phyloP scores from a whole-genome alignment of 2,113 vertebrate species.

The Strix uralensis region DNA sequence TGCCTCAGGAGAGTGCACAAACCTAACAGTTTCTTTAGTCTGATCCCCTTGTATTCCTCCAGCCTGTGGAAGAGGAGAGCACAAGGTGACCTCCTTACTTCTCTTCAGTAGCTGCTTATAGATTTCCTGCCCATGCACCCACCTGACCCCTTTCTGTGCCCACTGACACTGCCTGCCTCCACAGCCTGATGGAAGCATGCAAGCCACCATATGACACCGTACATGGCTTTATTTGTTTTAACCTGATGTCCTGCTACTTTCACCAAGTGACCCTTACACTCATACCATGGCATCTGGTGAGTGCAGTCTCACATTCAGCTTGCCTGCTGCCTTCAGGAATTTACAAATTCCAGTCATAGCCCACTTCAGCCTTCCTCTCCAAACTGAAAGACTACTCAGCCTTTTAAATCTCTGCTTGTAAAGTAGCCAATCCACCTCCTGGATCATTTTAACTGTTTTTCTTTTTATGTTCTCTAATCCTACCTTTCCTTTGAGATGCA shows the following conservation, averaged over 20 bases:
- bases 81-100: background rate
- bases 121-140: background rate
- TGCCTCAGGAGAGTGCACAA: background rate
- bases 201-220: accelerated
- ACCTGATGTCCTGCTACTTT: background rate
- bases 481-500: background rate
- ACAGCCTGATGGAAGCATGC: background rate
- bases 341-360: background rate
- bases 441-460: background rate
- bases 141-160: background rate
- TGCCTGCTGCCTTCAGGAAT: background rate
- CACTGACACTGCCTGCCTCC: background rate
- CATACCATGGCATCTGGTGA: background rate
- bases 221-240: background rate
- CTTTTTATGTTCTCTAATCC: background rate
- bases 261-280: background rate
- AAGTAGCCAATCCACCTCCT: background rate
- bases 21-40: background rate
- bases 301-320: background rate
- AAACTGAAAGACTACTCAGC: background rate
- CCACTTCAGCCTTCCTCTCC: background rate
- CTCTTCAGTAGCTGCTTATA: background rate
- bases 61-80: background rate
- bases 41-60: background rate
- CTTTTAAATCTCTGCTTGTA: background rate